Evolutionary conservation across 2,888 invertebrate species (phyloP).

Genomic region (Taphrorychus bicolor): DNA sequence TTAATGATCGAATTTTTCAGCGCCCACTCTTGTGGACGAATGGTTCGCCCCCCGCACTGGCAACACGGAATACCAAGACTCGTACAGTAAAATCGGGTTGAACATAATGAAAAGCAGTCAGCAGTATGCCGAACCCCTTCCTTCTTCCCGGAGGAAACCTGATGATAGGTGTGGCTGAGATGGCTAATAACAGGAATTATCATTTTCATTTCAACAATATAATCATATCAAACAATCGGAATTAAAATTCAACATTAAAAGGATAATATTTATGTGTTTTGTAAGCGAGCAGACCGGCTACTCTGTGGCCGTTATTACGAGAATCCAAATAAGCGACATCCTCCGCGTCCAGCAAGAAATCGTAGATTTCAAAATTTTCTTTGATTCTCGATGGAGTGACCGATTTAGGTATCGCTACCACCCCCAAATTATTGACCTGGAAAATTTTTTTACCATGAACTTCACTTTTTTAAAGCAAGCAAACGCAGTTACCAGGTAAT

Average conservation of each 20-base stretch:
- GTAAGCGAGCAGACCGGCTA: conserved; percentile 55
- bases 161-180: conserved; percentile 50
- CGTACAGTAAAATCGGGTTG: conserved; percentile 66
- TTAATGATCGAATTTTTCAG: conserved; percentile 37
- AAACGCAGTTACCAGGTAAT: conserved; percentile 66
- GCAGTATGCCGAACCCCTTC: conserved; percentile 68
- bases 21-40: conserved; percentile 62
- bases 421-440: conserved; percentile 50
- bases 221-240: conserved; percentile 1
- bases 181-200: no score
- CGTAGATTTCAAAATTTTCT: conserved; percentile 76
- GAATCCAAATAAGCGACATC: conserved; percentile 72
- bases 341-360: conserved; percentile 74
- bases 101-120: conserved; percentile 68
- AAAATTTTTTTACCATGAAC: neutral
- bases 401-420: conserved; percentile 80
- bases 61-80: conserved; percentile 69
- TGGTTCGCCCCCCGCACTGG: conserved; percentile 67
- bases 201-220: neutral
- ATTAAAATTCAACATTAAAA: conserved; percentile 54
- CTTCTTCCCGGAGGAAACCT: conserved; percentile 67
- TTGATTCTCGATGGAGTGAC: conserved; percentile 74
- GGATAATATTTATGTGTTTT: conserved; percentile 56
- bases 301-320: conserved; percentile 74
- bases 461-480: neutral